Evolutionary conservation across 1,140 invertebrate genomes (phyloP).

Genomic region (Pseudomyrmex gracilis): DNA sequence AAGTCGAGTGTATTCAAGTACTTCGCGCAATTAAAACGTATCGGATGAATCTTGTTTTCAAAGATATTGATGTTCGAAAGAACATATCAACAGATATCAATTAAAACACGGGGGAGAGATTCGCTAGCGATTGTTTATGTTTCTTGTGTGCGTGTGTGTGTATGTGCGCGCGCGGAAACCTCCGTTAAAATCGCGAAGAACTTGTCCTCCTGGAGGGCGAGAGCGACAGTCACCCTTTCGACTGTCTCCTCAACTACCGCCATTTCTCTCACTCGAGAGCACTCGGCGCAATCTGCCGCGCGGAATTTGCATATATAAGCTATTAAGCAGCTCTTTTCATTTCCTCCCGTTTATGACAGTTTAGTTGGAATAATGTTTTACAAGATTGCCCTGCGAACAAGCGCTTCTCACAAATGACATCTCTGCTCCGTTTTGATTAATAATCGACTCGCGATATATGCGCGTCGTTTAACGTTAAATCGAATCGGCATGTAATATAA

Average conservation of each 20-base stretch:
- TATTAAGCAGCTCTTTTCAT: constrained; percentile 87
- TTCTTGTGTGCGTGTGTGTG: background rate
- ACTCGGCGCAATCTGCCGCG: constrained; percentile 84
- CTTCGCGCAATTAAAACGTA: too few relatives aligned
- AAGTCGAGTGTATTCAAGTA: background rate
- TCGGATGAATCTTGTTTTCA: too few relatives aligned
- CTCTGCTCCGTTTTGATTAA: constrained; percentile 83
- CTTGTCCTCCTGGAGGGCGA: constrained; percentile 67
- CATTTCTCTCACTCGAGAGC: constrained; percentile 78
- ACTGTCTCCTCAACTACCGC: constrained; percentile 77
- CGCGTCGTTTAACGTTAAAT: background rate
- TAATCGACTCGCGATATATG: constrained; percentile 76
- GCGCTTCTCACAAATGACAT: constrained; percentile 77
- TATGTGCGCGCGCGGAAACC: background rate
- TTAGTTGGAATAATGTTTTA: constrained; percentile 85
- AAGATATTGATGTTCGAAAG: background rate
- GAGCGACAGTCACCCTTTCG: constrained; percentile 81
- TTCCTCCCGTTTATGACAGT: constrained; percentile 86
- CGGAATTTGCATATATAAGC: constrained; percentile 85
- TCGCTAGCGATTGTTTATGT: constrained; percentile 35
- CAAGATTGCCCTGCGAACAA: constrained; percentile 83
- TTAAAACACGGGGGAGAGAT: background rate
- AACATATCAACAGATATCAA: constrained; percentile 16
- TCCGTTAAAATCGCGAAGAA: constrained; percentile 67
- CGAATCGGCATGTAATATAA: too few relatives aligned